These are phyloP conservation scores for Alligator sinensis DNA, from an alignment of 2,113 vertebrate species.

Conservation along the genomic window DNA sequence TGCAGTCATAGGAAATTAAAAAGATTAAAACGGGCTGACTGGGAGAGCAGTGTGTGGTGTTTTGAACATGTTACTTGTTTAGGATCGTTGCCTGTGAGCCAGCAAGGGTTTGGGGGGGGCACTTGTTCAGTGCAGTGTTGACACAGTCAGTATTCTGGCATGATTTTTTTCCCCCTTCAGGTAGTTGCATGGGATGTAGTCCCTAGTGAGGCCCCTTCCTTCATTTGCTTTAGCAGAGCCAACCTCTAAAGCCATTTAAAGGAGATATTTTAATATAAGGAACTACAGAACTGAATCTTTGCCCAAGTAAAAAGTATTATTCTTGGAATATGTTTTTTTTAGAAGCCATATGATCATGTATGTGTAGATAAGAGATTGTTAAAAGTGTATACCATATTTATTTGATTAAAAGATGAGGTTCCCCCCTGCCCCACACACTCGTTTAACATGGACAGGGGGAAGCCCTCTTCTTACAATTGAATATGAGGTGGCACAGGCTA, in stretches of 20 bases:
- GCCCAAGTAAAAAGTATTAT: slow-evolving; percentile 34
- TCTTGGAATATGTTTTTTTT: slow-evolving; percentile 50
- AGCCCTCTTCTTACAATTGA: too few relatives aligned
- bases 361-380: not conserved
- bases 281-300: slow-evolving; percentile 51
- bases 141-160: slow-evolving; percentile 25
- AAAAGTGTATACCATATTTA: too few relatives aligned
- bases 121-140: slow-evolving; percentile 17
- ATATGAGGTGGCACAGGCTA: too few relatives aligned
- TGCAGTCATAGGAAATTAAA: too few relatives aligned
- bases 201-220: slow-evolving; percentile 31
- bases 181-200: slow-evolving; percentile 34
- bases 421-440: too few relatives aligned
- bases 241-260: slow-evolving; percentile 43
- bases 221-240: slow-evolving; percentile 37
- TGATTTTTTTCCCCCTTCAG: slow-evolving; percentile 32
- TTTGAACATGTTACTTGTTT: too few relatives aligned
- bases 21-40: too few relatives aligned
- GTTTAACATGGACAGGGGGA: too few relatives aligned
- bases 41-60: too few relatives aligned
- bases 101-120: too few relatives aligned
- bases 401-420: too few relatives aligned
- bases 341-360: not conserved
- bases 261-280: slow-evolving; percentile 52
- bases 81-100: too few relatives aligned